Evolutionary conservation across 2,888 invertebrate genomes (phyloP), one percentile per base, ranked within the genome.

Genomic region (Crocallis elinguaria): DNA sequence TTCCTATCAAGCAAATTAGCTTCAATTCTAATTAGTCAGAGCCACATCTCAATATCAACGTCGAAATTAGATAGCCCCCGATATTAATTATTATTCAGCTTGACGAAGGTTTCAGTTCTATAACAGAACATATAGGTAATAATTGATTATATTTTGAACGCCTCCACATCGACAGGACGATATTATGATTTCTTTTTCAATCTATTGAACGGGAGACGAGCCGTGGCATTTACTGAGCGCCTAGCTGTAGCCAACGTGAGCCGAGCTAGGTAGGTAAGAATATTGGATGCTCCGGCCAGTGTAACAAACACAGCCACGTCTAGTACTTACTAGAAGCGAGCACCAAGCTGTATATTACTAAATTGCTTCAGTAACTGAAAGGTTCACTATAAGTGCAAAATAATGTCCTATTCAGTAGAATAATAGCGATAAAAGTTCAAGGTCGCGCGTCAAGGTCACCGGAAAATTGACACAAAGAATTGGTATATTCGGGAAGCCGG

Each of bases 401-500:
- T 36, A 13, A 42, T 32, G 46, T 39, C 42, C n/a, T 25, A 41
- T 25, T 44, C 30, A 11, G 21, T 25, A 30, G 46, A 52, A 49
- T 49, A 41, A 49, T 49, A 52, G n/a, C 49, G 46, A 48, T 43
- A 39, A 37, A 58, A 57, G 58, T 60, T 58, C 51, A 65, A 63
- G 67, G 67, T 67, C 63, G 58, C 29, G 14, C 42, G 41, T 33
- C 66, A 66, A 67, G 67, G 67, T 66, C 66, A 46, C 57, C 38
- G 41, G 27, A 29, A 54, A 52, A 60, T 54, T 57, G 53, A 59
- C 56, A 60, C 35, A 51, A 58, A 62, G 57, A 52, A 49, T 36
- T 42, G 33, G 50, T 21, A 29, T 36, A 37, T 51, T 49, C 39
- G 30, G 48, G 43, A 56, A 51, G 43, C 25, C 25, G 49, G 23